phyloP scores from a whole-genome alignment of 2,888 invertebrate genomes.

The Agonopterix heracliana region DNA sequence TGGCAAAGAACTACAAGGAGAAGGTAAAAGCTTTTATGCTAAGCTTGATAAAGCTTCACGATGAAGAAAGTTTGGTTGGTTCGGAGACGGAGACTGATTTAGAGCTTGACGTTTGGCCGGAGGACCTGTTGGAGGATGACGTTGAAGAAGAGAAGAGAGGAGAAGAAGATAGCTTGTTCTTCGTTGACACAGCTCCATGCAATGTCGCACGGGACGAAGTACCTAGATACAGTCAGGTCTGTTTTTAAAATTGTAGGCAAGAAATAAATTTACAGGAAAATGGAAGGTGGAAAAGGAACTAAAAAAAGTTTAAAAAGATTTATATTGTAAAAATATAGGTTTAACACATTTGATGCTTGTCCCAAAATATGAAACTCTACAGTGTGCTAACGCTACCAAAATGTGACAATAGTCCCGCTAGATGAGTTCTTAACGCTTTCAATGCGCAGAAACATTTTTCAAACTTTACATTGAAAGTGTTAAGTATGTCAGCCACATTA shows the following conservation, averaged over 20 bases:
- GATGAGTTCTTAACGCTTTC: no score
- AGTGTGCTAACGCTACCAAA: no score
- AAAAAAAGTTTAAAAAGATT: no score
- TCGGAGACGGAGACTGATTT: slow-evolving; percentile 51
- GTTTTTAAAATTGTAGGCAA: background rate
- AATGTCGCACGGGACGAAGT: slow-evolving; percentile 30
- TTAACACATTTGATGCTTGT: no score
- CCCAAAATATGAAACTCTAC: no score
- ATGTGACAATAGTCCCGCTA: no score
- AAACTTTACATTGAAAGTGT: no score
- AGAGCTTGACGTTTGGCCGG: slow-evolving; percentile 60
- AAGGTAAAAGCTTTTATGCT: slow-evolving; percentile 66
- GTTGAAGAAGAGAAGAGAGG: slow-evolving; percentile 18
- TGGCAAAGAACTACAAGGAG: slow-evolving; percentile 60
- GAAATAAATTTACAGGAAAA: background rate
- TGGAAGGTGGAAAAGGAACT: no score
- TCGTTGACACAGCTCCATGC: slow-evolving; percentile 59
- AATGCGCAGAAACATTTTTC: no score
- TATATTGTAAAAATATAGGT: no score
- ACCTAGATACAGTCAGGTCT: slow-evolving; percentile 57
- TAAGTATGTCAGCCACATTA: no score
- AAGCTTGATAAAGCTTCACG: slow-evolving; percentile 51
- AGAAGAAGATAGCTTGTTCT: slow-evolving; percentile 48
- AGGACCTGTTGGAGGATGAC: slow-evolving; percentile 39
- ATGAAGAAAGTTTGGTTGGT: slow-evolving; percentile 27